Percentiles rank a stretch among this genome's conserved stretches.
Evolutionary conservation across 2,113 vertebrate genomes (phyloP).

Genomic region (Polyodon spathula): DNA sequence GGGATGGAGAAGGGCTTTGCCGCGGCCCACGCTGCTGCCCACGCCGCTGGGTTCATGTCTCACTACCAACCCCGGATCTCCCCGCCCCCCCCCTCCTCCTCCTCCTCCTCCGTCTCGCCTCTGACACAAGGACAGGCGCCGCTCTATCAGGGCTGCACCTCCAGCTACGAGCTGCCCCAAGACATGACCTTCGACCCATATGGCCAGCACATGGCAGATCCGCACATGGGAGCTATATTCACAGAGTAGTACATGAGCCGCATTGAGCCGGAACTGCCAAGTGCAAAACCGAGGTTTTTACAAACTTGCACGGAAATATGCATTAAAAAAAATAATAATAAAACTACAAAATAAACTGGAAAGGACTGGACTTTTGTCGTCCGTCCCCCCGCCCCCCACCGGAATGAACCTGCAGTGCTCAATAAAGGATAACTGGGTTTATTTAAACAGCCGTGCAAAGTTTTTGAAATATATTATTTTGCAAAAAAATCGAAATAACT

Average conservation of each 20-base stretch:
- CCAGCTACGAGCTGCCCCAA: slow-evolving; percentile 78
- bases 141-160: slow-evolving; percentile 56
- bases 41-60: slow-evolving; percentile 3
- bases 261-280: no score
- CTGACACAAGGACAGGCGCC: slow-evolving; percentile 61
- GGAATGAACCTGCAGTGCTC: no score
- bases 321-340: no score
- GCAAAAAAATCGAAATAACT: no score
- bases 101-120: slow-evolving; percentile 49
- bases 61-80: slow-evolving; percentile 51
- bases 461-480: no score
- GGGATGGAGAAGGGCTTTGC: slow-evolving; percentile 72
- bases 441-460: no score
- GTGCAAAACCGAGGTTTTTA: no score
- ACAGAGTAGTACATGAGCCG: slow-evolving; percentile 70
- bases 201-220: slow-evolving; percentile 46
- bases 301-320: no score
- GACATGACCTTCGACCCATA: slow-evolving; percentile 82
- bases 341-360: no score
- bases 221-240: slow-evolving; percentile 75
- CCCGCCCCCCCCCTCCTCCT: slow-evolving; percentile 50
- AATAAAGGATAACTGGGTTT: no score
- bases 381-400: no score
- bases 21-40: slow-evolving; percentile 21
- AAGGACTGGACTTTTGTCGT: no score